phyloP scores from a whole-genome alignment of 1,140 invertebrate species.

The Ceratina australensis region DNA sequence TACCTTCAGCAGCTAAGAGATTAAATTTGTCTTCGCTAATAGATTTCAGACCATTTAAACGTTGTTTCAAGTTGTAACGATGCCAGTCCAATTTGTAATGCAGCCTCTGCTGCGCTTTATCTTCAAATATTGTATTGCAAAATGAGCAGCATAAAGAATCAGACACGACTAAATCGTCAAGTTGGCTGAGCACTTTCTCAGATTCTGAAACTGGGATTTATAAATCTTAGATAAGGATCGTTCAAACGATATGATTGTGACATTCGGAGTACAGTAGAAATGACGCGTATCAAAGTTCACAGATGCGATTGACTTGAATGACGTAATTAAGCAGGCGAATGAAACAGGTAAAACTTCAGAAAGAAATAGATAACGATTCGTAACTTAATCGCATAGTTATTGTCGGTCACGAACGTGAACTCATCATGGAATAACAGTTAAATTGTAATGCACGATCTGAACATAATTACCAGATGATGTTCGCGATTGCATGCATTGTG shows the following conservation, averaged over 20 bases:
- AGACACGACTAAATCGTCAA: constrained; percentile 77
- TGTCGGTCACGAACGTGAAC: background rate
- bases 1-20: constrained; percentile 73
- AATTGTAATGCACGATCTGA: background rate
- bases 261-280: no score
- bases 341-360: background rate
- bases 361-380: background rate
- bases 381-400: no score
- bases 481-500: constrained; percentile 82
- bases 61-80: constrained; percentile 86
- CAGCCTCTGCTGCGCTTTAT: constrained; percentile 78
- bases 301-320: background rate
- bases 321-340: background rate
- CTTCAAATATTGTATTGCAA: constrained; percentile 79
- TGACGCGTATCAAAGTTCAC: background rate
- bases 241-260: no score
- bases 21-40: constrained; percentile 82
- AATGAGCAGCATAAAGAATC: constrained; percentile 81
- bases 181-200: constrained; percentile 61
- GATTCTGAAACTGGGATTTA: constrained; percentile 63
- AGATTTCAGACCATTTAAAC: constrained; percentile 80
- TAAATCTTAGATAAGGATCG: no score
- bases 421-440: no score
- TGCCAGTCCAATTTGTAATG: constrained; percentile 88
- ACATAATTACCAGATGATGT: constrained; percentile 72